Evolutionary conservation across 2,113 vertebrate genomes (phyloP), one percentile per base, ranked within the genome.

Genomic region (Gorsachius goisagi): DNA sequence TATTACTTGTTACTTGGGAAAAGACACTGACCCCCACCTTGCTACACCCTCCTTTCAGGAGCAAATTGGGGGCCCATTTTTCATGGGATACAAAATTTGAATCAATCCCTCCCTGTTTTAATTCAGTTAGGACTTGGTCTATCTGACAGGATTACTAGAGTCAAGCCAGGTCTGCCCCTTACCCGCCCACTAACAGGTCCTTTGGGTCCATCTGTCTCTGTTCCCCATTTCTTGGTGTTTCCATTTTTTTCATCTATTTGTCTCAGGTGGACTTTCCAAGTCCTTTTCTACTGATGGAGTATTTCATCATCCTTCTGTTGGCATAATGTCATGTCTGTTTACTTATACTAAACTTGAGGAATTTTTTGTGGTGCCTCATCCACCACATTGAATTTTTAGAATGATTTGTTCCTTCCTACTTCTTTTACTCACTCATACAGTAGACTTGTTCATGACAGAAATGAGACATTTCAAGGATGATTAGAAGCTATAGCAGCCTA

Each of bases 401-500:
- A 74, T 86, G 9, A 91, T 92, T 87, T 94, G 76, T 94, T 95
- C 73, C 56, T 92, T 93, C 68, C 73, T 92, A 67, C 89, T 93
- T 90, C 63, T 95, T 96, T 94, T 90, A 33, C 72, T 91, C 78
- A 58, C 75, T 86, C 52, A 64, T 81, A 88, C 79, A 93, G 75
- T 81, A 94, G 79, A 84, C 44, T 90, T 90, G 90, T 32, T 94
- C 92, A 87, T 78, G 76, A 93, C 76, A 96, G 79, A 94, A 96
- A 84, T 63, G 47, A 93, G 79, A 81, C 72, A 84, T 91, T 96
- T 94, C 79, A 95, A 88, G 95, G 92, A 52, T 95, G 90, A 96
- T 86, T 90, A 88, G 90, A 71, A 86, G 75, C 72, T 88, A 45
- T 16, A 81, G 92, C 92, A 94, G 37, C 93, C 79, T 90, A 88